Evolutionary conservation across 2,113 vertebrate species (phyloP).

Genomic region (Eudyptes chrysolophus): DNA sequence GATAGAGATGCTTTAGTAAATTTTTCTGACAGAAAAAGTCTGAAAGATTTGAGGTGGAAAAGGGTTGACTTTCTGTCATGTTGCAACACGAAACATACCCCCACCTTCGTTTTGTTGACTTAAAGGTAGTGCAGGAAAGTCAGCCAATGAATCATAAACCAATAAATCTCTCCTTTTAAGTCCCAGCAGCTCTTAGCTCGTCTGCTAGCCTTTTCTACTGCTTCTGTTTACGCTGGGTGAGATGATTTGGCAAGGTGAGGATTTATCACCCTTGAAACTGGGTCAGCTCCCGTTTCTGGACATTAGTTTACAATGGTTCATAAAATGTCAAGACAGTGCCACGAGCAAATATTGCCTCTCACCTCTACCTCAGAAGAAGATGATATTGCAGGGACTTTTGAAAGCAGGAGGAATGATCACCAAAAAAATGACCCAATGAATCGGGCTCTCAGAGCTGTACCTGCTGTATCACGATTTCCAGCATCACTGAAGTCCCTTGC

Average conservation of each 20-base stretch:
- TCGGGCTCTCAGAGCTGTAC: background rate
- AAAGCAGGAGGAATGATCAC: background rate
- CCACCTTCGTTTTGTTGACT: background rate
- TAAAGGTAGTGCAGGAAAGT: background rate
- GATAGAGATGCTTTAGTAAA: background rate
- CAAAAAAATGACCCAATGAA: background rate
- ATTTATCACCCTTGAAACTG: background rate
- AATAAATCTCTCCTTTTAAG: background rate
- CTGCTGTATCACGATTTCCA: fast-evolving
- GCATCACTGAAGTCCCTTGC: background rate
- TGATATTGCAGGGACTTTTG: background rate
- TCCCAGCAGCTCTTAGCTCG: background rate
- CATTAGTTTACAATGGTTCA: background rate
- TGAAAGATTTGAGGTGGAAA: background rate
- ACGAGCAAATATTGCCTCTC: background rate
- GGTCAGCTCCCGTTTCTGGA: background rate
- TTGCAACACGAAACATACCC: background rate
- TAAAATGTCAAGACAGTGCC: background rate
- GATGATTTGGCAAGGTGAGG: background rate
- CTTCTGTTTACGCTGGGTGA: background rate
- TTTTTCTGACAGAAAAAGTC: background rate
- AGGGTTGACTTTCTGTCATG: background rate
- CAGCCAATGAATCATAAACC: background rate
- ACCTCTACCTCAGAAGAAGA: background rate
- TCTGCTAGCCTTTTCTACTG: background rate